A percentile compares a stretch with the other conserved stretches of the same genome.
These are phyloP conservation scores for Drosophila neotestacea DNA, from an alignment of 2,888 invertebrate species.

Conservation along the genomic window DNA sequence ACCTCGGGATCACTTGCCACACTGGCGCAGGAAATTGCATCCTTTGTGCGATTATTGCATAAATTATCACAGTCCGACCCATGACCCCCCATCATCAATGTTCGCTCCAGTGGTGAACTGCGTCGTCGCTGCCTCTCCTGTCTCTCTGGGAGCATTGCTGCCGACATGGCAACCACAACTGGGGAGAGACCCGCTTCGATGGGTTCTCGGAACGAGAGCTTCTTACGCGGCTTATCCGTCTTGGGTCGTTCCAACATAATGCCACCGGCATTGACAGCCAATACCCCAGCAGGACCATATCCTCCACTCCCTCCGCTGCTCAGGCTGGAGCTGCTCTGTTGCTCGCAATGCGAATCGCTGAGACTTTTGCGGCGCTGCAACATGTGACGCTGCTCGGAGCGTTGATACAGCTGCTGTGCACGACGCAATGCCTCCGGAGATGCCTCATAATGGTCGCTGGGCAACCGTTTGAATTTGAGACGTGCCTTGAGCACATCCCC, in stretches of 20 bases:
- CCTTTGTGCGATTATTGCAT: constrained; percentile 75
- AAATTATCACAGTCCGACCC: constrained; percentile 71
- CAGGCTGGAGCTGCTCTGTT: constrained; percentile 75
- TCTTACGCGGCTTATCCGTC: constrained; percentile 90
- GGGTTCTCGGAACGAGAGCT: constrained; percentile 94
- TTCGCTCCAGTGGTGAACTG: constrained; percentile 77
- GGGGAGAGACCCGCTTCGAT: constrained; percentile 77
- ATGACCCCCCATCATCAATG: constrained; percentile 6
- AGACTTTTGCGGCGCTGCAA: constrained; percentile 81
- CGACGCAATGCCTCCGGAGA: constrained; percentile 68
- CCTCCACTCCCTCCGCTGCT: constrained; percentile 83
- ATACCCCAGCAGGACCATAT: background rate
- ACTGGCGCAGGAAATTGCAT: constrained; percentile 60
- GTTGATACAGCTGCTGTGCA: constrained; percentile 76
- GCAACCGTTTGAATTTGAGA: constrained; percentile 76
- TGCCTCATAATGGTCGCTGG: constrained; percentile 62
- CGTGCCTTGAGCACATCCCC: constrained; percentile 74
- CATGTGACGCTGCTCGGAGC: constrained; percentile 67
- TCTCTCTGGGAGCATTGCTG: constrained; percentile 4
- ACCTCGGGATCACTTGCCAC: constrained; percentile 69
- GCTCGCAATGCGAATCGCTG: constrained; percentile 69
- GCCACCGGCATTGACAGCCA: constrained; percentile 41
- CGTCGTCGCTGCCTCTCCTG: constrained; percentile 66
- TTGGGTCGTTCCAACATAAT: constrained; percentile 80
- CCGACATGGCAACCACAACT: constrained; percentile 33